Conservation (phyloP, 2,113 vertebrate genomes). For the Menura novaehollandiae region DNA sequence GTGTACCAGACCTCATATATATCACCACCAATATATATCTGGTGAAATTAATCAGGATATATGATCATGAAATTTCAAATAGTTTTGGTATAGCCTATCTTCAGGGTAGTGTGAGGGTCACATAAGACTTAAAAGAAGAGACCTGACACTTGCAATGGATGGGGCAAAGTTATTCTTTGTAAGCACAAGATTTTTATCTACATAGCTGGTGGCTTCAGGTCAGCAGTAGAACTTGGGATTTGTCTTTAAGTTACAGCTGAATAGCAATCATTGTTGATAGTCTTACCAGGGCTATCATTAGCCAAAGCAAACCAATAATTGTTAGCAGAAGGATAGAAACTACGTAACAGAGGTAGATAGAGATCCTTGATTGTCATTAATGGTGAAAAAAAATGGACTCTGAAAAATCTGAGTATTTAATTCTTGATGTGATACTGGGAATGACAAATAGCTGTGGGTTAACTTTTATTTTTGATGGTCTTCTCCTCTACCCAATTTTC, state of each 20-base stretch:
- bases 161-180: background rate
- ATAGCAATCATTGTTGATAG: background rate
- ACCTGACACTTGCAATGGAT: background rate
- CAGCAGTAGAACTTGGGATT: background rate
- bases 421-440: background rate
- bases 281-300: background rate
- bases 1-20: fast-evolving
- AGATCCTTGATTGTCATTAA: background rate
- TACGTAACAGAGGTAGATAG: background rate
- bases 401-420: background rate
- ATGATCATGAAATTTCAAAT: background rate
- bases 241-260: background rate
- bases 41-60: background rate
- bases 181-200: background rate
- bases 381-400: background rate
- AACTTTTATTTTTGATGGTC: background rate
- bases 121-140: background rate
- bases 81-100: background rate
- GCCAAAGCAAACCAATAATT: background rate
- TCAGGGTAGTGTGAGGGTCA: background rate
- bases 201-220: background rate
- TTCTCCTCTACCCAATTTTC: background rate
- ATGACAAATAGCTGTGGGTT: background rate
- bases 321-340: background rate
- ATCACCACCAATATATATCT: background rate